Base-by-base conservation (phyloP, 2,888 invertebrate species). In the Diloba caeruleocephala region DNA sequence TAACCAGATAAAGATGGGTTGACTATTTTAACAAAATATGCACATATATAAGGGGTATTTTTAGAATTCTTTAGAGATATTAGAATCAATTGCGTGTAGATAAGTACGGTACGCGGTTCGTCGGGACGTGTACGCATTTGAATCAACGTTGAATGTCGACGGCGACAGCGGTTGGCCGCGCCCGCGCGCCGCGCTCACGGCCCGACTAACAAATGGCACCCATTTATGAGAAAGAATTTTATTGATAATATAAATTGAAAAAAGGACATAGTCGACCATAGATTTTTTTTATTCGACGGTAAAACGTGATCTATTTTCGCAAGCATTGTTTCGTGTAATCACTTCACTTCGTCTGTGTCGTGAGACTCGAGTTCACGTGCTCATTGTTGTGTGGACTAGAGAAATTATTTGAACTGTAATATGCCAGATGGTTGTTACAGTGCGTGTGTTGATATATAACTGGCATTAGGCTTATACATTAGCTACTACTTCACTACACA, bases 211-310 rank as follows among this genome's bases (percentile, higher is more conserved):
- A 75, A 76, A 76, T 74, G 67, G 55, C 54, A 46, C 45, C 65
- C 61, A 74, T 73, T 71, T 73, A 63, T 62, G 65, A 57, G 65
- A 72, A 74, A 59, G 75, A 67, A 73, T 77, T 72, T 63, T 73
- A 73, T 76, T 69, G 68, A 76, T 76, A 72, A 74, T 70, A 74
- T 56, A 72, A 76, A 75, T 76, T 75, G 76, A 74, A 75, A 74
- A 61, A 71, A 66, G 66, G 63, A 63, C 66, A 64, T 64, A 43
- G 61, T 44, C 52, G 58, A 36, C 58, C 52, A 71, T 61, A 57
- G 53, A 57, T 61, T 61, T 61, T 64, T 59, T 61, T 61, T 54
- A 51, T 69, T 52, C 42, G 48, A 39, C 45, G 53, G 52, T 51
- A 53, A 50, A 65, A 60, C 61, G 50, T 56, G 67, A 49, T 48